A percentile compares a stretch with the other conserved stretches of the same genome.
Evolutionary conservation across 2,113 vertebrate species (phyloP).

Genomic region (Aegotheles bennettii): DNA sequence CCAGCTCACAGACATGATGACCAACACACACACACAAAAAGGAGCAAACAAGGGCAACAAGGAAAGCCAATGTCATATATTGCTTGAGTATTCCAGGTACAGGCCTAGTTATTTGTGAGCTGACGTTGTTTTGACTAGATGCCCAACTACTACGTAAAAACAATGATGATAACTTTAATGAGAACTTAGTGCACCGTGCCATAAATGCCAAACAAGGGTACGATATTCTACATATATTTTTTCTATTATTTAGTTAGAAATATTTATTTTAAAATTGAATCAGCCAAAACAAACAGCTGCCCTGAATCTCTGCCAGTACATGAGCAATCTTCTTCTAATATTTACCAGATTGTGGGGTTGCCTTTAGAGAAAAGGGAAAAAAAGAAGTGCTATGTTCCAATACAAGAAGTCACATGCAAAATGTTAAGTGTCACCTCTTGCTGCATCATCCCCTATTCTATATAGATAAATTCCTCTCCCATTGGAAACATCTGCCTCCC

Average conservation of each 20-base stretch:
- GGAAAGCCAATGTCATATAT: not conserved
- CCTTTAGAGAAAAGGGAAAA: not conserved
- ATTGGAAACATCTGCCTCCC: not conserved
- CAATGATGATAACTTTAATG: not conserved
- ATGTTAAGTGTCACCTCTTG: not conserved
- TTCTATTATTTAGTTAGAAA: not conserved
- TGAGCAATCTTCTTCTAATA: slow-evolving; percentile 25
- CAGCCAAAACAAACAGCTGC: slow-evolving; percentile 11
- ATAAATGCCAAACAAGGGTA: not conserved
- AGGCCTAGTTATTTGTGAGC: not conserved
- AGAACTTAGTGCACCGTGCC: not conserved
- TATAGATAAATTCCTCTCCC: not conserved
- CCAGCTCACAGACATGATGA: not conserved
- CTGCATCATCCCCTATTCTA: not conserved
- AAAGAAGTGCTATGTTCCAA: not conserved
- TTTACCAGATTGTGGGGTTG: not conserved
- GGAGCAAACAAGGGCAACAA: not conserved
- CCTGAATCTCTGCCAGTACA: not conserved
- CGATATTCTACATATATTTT: not conserved
- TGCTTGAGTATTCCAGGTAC: not conserved
- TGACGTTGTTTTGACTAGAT: not conserved
- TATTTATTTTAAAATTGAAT: not conserved
- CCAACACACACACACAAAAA: not conserved
- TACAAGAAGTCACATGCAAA: not conserved
- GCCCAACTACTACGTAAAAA: not conserved